Percentiles rank a stretch among this genome's conserved stretches.
Evolutionary conservation across 2,113 vertebrate species (phyloP).

Genomic region (Corydoras sp.): DNA sequence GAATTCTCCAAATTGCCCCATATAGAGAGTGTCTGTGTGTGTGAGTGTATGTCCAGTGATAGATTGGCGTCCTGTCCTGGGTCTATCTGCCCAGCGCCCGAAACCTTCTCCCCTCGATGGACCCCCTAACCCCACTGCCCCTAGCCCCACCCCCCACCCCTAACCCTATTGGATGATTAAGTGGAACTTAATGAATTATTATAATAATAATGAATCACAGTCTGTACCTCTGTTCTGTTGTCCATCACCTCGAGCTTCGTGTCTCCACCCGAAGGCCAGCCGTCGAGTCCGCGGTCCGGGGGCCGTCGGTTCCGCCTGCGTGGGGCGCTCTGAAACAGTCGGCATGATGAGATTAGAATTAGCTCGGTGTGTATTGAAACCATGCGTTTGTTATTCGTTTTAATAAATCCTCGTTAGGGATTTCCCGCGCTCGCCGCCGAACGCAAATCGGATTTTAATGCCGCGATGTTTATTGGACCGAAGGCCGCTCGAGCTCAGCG

Average conservation of each 20-base stretch:
- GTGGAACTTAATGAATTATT: too few species aligned
- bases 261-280: slow-evolving; percentile 11
- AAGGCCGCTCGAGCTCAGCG: slow-evolving; percentile 14
- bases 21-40: too few species aligned
- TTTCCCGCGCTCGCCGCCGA: slow-evolving; percentile 50
- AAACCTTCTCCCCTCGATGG: too few species aligned
- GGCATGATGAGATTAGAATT: slow-evolving; percentile 45
- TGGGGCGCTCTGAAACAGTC: slow-evolving; percentile 29
- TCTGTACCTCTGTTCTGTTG: slow-evolving; percentile 9
- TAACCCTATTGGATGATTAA: too few species aligned
- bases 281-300: slow-evolving; percentile 1
- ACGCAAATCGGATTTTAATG: slow-evolving; percentile 42
- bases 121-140: too few species aligned
- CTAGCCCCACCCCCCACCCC: too few species aligned
- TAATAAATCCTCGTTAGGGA: slow-evolving; percentile 45
- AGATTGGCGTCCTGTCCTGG: too few species aligned
- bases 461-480: slow-evolving; percentile 34
- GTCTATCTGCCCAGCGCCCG: too few species aligned
- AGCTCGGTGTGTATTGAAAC: slow-evolving; percentile 41
- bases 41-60: too few species aligned
- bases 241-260: slow-evolving; percentile 1
- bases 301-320: slow-evolving; percentile 10
- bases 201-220: too few species aligned
- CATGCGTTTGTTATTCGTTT: slow-evolving; percentile 45
- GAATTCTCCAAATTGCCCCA: too few species aligned